Conservation (phyloP, 2,888 invertebrate genomes). For the Pogonocherus hispidulus region DNA sequence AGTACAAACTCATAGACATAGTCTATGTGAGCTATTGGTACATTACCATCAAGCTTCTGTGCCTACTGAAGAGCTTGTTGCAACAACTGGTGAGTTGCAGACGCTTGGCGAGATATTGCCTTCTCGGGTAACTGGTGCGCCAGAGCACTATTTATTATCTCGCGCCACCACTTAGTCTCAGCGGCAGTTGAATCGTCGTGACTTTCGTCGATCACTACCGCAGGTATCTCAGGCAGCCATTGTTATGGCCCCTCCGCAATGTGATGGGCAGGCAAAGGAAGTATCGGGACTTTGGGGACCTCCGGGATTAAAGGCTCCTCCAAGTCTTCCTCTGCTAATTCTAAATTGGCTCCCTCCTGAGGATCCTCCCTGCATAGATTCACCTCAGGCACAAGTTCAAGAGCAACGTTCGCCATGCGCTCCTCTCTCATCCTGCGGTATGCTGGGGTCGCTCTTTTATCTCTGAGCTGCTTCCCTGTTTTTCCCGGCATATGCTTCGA, state of each 20-base stretch:
- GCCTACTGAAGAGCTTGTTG: constrained; percentile 31
- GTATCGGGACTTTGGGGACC: no score
- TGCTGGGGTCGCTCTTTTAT: not conserved
- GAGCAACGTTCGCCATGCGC: no score
- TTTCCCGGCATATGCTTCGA: not conserved
- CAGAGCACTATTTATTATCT: no score
- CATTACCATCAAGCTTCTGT: constrained; percentile 5
- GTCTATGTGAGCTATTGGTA: constrained; percentile 42
- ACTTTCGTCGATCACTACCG: no score
- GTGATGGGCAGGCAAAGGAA: no score
- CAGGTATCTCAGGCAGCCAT: not conserved
- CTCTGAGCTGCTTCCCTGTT: not conserved
- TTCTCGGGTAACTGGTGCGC: not conserved
- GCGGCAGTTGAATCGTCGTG: no score
- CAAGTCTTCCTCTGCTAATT: not conserved
- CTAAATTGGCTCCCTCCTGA: no score
- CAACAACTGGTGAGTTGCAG: constrained; percentile 26
- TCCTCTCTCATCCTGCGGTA: not conserved
- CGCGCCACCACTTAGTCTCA: no score
- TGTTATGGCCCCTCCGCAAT: no score
- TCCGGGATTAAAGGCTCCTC: not conserved
- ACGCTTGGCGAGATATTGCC: not conserved
- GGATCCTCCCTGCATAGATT: no score
- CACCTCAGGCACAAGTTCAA: no score
- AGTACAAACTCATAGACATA: constrained; percentile 24